Percentiles rank a stretch among this genome's conserved stretches.
Evolutionary conservation across 2,797 vertebrate species (phyloP).

Genomic region (Cyprinodon diabolis): DNA sequence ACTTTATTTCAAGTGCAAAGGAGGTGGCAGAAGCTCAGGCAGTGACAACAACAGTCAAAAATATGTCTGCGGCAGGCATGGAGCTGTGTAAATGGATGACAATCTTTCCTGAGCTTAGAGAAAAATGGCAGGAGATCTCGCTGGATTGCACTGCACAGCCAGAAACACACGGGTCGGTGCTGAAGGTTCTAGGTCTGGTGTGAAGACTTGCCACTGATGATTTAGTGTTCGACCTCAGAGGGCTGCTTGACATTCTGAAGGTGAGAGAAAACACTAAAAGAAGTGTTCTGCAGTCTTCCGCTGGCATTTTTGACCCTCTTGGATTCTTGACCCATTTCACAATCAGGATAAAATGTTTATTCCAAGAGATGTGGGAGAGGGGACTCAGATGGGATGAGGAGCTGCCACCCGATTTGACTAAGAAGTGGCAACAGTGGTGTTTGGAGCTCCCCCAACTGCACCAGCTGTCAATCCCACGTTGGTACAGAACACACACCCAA

Average conservation of each 20-base stretch:
- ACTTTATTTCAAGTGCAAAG: slow-evolving; percentile 10
- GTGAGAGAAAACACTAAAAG: not conserved
- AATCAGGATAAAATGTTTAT: not conserved
- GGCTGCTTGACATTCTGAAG: not conserved
- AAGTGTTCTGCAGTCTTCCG: slow-evolving; percentile 4
- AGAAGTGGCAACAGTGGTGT: too few species aligned
- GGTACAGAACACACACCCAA: not conserved
- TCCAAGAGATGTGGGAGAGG: too few species aligned
- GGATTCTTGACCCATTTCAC: not conserved
- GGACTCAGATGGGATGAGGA: too few species aligned
- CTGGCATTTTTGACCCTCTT: slow-evolving; percentile 1
- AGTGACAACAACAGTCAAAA: not conserved
- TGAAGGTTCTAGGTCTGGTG: slow-evolving; percentile 11
- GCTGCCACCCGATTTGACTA: too few species aligned
- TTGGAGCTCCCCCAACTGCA: too few species aligned
- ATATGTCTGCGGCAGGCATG: slow-evolving; percentile 11
- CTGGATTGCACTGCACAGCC: not conserved
- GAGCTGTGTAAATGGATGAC: slow-evolving; percentile 11
- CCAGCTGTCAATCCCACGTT: not conserved
- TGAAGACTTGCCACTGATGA: slow-evolving; percentile 1
- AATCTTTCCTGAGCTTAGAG: not conserved
- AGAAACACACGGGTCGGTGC: not conserved
- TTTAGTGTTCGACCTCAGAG: slow-evolving; percentile 15
- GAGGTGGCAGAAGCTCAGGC: not conserved
- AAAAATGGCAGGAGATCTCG: not conserved